Evolutionary conservation across 2,113 vertebrate genomes (phyloP).

Genomic region (Apeltes quadracus): DNA sequence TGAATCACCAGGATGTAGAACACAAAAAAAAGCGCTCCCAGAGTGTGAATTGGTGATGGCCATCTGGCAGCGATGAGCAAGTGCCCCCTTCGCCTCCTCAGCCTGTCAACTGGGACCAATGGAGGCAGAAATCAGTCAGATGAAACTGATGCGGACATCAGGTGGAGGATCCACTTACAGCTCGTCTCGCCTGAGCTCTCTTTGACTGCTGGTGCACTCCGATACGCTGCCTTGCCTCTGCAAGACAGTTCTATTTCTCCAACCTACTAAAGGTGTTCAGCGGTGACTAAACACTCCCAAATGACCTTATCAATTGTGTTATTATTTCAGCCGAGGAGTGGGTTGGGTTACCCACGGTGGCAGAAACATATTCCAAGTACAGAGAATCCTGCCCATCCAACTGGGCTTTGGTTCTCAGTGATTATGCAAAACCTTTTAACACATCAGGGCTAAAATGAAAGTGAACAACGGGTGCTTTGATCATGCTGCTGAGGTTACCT

Average conservation of each 20-base stretch:
- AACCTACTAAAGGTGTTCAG: constrained; percentile 62
- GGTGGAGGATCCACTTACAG: constrained; percentile 80
- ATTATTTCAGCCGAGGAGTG: constrained; percentile 58
- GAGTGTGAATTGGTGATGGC: constrained; percentile 35
- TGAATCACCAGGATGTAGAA: constrained; percentile 44
- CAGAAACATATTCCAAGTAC: constrained; percentile 43
- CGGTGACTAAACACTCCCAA: constrained; percentile 76
- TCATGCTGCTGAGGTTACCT: constrained; percentile 47
- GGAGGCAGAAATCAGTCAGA: constrained; percentile 76
- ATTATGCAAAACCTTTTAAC: constrained; percentile 65
- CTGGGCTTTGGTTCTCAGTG: constrained; percentile 24
- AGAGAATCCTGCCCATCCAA: constrained; percentile 27
- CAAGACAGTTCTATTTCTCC: constrained; percentile 77
- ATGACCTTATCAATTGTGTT: constrained; percentile 76
- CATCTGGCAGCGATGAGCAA: constrained; percentile 59
- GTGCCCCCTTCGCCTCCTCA: constrained; percentile 54
- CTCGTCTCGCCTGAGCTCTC: constrained; percentile 76
- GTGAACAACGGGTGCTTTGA: constrained; percentile 54
- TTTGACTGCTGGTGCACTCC: constrained; percentile 73
- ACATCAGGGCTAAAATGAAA: constrained; percentile 32
- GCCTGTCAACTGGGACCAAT: constrained; percentile 63
- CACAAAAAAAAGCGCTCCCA: constrained; percentile 23
- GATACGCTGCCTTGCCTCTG: constrained; percentile 70
- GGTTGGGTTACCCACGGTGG: constrained; percentile 30
- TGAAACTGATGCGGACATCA: constrained; percentile 81